A percentile compares a stretch with the other conserved stretches of the same genome.
These are phyloP conservation scores for Pelecanus crispus DNA, from an alignment of 2,113 vertebrate species.

Conservation along the genomic window DNA sequence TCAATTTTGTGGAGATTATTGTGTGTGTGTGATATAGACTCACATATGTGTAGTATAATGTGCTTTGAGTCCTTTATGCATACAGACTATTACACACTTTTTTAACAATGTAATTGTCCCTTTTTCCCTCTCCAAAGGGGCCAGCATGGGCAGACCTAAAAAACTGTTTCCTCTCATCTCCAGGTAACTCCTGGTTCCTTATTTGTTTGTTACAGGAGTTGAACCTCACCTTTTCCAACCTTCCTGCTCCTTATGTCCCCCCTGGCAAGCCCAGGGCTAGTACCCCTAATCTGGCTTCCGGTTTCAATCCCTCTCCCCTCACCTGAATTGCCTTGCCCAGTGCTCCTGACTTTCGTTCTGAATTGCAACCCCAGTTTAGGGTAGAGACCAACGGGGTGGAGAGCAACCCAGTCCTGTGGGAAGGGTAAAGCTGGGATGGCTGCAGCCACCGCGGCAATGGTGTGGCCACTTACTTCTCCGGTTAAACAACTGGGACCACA, in stretches of 20 bases:
- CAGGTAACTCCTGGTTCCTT: not conserved
- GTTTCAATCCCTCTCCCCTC: not conserved
- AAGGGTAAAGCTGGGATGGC: not conserved
- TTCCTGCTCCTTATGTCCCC: not conserved
- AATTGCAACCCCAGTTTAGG: not conserved
- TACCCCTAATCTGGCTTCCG: not conserved
- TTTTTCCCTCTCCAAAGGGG: not conserved
- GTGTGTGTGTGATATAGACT: not conserved
- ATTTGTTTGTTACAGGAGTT: not conserved
- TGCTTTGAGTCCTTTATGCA: not conserved
- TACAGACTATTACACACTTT: not conserved
- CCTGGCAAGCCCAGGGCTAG: not conserved
- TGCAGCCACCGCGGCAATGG: fast-evolving
- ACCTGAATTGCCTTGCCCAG: not conserved
- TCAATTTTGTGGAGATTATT: not conserved
- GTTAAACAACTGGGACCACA: not conserved
- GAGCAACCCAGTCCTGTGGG: not conserved
- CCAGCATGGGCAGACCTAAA: not conserved
- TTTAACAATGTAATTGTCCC: not conserved
- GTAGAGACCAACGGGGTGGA: not conserved
- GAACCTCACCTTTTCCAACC: not conserved
- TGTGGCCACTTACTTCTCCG: not conserved
- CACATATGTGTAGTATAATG: not conserved
- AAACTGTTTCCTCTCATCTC: not conserved
- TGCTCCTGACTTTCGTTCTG: not conserved